Percentiles rank a stretch among this genome's conserved stretches.
These are phyloP conservation scores for Hydroisotoma schaefferi DNA, from an alignment of 2,888 invertebrate species.

Conservation along the genomic window DNA sequence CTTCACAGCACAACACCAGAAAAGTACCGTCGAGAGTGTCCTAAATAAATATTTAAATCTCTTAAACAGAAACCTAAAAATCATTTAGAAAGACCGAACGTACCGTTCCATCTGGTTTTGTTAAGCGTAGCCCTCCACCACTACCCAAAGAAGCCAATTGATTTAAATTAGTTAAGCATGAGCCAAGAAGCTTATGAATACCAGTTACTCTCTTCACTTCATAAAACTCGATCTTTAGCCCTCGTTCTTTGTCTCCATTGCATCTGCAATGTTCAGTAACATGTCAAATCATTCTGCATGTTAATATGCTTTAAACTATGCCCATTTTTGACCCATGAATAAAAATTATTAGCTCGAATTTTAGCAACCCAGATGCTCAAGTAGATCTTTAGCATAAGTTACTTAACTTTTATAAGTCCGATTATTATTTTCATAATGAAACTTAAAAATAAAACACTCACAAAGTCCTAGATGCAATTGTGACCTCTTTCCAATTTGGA, in stretches of 20 bases:
- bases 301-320: not conserved
- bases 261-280: constrained; percentile 52
- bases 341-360: too few species aligned
- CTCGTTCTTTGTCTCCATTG: constrained; percentile 57
- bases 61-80: not conserved
- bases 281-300: too few species aligned
- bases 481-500: constrained; percentile 58
- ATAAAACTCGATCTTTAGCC: constrained; percentile 56
- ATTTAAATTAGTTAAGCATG: constrained; percentile 54
- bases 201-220: constrained; percentile 54
- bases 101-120: constrained; percentile 29
- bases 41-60: not conserved
- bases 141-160: constrained; percentile 50
- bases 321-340: not conserved
- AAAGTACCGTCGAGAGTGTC: constrained; percentile 24
- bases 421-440: too few species aligned
- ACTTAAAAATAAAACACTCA: too few species aligned
- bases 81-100: too few species aligned
- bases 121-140: constrained; percentile 36
- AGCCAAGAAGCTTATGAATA: constrained; percentile 53
- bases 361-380: too few species aligned
- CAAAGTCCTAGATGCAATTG: constrained; percentile 54
- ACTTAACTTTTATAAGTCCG: too few species aligned
- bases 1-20: constrained; percentile 38
- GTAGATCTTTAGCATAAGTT: too few species aligned